Conservation (phyloP, 2,797 vertebrate genomes). For the Premnoplex brunnescens region DNA sequence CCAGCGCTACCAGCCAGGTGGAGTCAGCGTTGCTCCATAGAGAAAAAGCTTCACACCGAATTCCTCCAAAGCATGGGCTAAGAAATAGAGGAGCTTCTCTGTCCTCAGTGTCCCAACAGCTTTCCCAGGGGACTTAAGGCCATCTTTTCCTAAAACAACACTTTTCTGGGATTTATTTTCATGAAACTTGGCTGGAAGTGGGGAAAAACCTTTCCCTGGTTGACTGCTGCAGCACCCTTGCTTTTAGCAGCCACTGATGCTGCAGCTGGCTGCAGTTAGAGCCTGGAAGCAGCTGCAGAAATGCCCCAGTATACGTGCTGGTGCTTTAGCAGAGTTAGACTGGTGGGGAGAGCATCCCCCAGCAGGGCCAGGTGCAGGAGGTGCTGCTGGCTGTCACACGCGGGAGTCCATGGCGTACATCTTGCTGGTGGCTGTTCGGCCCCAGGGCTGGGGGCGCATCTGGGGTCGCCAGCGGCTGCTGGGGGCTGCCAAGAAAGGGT, state of each 20-base stretch:
- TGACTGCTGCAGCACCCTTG: background rate
- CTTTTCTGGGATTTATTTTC: background rate
- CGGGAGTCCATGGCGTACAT: slow-evolving; percentile 69
- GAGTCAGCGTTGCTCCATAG: slow-evolving; percentile 7
- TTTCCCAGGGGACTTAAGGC: fast-evolving
- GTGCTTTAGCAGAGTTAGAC: background rate
- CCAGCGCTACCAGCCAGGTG: background rate
- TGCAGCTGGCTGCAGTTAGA: fast-evolving
- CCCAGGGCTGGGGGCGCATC: background rate
- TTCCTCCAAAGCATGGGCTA: background rate
- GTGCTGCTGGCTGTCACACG: slow-evolving; percentile 36
- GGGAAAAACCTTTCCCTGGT: background rate
- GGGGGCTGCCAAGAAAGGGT: slow-evolving; percentile 18
- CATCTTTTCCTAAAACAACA: background rate
- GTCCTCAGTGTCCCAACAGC: background rate
- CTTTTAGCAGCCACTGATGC: background rate
- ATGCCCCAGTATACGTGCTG: fast-evolving
- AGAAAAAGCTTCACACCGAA: background rate
- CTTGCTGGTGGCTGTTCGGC: slow-evolving; percentile 28
- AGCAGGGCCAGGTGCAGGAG: fast-evolving
- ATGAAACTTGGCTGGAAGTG: background rate
- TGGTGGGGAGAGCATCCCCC: fast-evolving
- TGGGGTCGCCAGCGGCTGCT: background rate
- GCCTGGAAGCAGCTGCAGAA: background rate
- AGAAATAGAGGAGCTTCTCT: background rate